Evolutionary conservation across 2,888 invertebrate species (phyloP), one percentile per base, ranked within the genome.

Genomic region (Odontocerum albicorne): DNA sequence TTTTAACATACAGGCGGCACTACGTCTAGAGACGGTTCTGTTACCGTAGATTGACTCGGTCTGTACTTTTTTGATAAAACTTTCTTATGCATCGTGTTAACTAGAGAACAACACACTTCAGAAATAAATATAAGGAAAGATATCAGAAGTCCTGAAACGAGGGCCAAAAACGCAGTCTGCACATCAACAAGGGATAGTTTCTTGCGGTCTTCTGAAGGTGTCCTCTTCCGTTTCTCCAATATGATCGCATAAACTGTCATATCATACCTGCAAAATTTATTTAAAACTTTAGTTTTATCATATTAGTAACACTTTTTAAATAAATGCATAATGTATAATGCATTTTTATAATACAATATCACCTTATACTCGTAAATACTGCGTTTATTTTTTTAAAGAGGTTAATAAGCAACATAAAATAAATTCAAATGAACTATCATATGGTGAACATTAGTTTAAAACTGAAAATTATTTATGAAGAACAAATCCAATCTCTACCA

Each of bases 101-200:
- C n/a, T 27, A 27, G 8, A 6, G 8, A 19, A 19, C 12, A 35
- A 12, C 38, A 36, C 7, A 20, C 8, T 44, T 59, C 59, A n/a
- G 22, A 32, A 6, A 55, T 15, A 19, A 59, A 43, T 1, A 52
- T 45, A 2, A 49, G 10, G 2, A 38, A 31, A n/a, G 56, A 33
- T 7, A 42, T 15, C 13, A 46, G 7, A n/a, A 53, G 33, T 2
- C 59, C 56, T 10, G 55, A 44, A 7, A 10, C 46, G 17, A 59
- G 33, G 10, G 49, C 53, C 17, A 56, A 53, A 22, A 59, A 59
- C 13, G 53, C 59, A 2, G 59, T 59, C 35, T 59, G 59, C 2
- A 59, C 50, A 22, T 59, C 59, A 17, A 59, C 56, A 3, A 59
- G 4, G 0, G 56, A 56, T 8, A 59, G 31, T 31, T 56, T 59